phyloP scores from a whole-genome alignment of 2,888 invertebrate species.

The Aricia artaxerxes region DNA sequence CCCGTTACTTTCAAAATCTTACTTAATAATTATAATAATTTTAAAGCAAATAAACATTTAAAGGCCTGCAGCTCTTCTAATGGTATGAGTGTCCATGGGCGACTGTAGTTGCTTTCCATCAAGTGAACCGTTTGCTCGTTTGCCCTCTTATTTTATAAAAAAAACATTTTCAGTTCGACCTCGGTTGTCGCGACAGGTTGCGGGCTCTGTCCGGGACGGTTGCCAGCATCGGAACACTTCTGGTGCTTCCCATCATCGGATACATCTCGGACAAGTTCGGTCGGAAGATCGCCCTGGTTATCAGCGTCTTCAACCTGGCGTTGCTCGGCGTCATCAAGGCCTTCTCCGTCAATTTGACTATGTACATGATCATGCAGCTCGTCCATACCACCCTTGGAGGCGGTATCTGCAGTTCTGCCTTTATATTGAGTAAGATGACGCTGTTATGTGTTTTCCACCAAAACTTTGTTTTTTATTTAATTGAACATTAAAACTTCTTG shows the following conservation, averaged over 20 bases:
- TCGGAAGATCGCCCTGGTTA: slow-evolving; percentile 60
- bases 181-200: slow-evolving; percentile 82
- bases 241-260: slow-evolving; percentile 83
- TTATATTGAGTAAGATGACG: slow-evolving; percentile 56
- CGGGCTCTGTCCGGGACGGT: slow-evolving; percentile 83
- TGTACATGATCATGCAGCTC: slow-evolving; percentile 77
- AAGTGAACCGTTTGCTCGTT: too few relatives aligned
- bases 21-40: too few relatives aligned
- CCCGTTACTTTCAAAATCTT: too few relatives aligned
- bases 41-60: too few relatives aligned
- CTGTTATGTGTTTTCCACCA: too few relatives aligned
- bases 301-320: slow-evolving; percentile 57
- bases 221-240: slow-evolving; percentile 82
- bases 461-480: too few relatives aligned
- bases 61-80: too few relatives aligned
- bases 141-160: too few relatives aligned
- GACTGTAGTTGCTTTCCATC: too few relatives aligned
- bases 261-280: slow-evolving; percentile 82
- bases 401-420: slow-evolving; percentile 79
- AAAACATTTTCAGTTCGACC: slow-evolving; percentile 66
- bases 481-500: too few relatives aligned
- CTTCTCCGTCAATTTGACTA: slow-evolving; percentile 77
- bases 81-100: too few relatives aligned
- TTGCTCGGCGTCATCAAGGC: slow-evolving; percentile 76
- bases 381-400: slow-evolving; percentile 76